Percentiles rank a stretch among this genome's conserved stretches.
Conservation (phyloP, 2,113 vertebrate species). For the Otis tarda region DNA sequence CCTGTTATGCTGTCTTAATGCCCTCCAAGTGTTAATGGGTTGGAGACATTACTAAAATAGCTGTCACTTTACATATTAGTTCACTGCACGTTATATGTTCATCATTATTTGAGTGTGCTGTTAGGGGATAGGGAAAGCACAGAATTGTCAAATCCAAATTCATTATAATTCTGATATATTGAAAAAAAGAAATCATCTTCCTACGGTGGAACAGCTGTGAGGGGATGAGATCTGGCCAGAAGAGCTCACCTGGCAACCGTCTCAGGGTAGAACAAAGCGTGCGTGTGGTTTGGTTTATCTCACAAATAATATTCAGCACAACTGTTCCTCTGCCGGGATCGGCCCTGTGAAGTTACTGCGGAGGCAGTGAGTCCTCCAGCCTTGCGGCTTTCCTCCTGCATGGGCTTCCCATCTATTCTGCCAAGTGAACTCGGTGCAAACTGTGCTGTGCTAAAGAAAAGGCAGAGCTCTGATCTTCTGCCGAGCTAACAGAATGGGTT, state of each 20-base stretch:
- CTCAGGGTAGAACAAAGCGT: background rate
- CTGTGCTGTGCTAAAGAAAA: background rate
- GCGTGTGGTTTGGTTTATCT: background rate
- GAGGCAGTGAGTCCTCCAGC: background rate
- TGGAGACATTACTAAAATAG: background rate
- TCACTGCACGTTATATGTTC: background rate
- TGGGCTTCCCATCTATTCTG: background rate
- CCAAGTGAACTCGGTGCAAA: too few species aligned
- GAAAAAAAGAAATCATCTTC: background rate
- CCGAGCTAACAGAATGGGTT: background rate
- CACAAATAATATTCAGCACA: rapidly evolving
- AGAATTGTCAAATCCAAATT: background rate
- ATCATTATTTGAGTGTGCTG: background rate
- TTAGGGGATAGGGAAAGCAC: background rate
- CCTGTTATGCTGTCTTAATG: background rate
- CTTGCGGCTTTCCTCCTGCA: rapidly evolving
- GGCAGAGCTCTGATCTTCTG: background rate
- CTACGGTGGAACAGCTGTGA: background rate
- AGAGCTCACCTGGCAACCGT: background rate
- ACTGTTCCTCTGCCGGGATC: background rate
- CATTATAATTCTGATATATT: background rate
- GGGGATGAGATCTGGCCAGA: background rate
- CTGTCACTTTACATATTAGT: background rate
- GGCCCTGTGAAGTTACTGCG: rapidly evolving
- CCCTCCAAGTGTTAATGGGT: background rate